Evolutionary conservation across 1,140 invertebrate species (phyloP).

Genomic region (Zaprionus lachaisei): DNA sequence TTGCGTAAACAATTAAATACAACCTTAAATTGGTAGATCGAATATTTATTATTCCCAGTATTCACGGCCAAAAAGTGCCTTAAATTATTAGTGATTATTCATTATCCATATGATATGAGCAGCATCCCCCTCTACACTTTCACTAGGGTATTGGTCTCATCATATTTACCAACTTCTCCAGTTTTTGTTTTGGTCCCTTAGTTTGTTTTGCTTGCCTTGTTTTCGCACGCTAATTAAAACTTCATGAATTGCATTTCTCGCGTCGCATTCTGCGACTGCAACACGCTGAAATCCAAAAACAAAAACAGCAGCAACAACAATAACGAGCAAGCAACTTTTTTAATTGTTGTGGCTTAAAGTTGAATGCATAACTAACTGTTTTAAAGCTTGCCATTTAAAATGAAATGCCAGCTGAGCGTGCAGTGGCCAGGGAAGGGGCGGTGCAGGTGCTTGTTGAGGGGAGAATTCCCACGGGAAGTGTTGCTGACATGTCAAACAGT

Average conservation of each 20-base stretch:
- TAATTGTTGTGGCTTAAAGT: constrained; percentile 56
- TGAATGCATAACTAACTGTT: constrained; percentile 21
- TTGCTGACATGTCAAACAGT: constrained; percentile 47
- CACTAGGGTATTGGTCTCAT: neutral
- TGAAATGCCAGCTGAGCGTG: constrained; percentile 13
- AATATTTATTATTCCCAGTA: too few species aligned
- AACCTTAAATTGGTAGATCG: too few species aligned
- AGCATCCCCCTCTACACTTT: neutral
- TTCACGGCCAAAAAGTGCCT: neutral
- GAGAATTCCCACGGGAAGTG: constrained; percentile 20
- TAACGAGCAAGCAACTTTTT: constrained; percentile 12
- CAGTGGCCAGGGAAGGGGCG: neutral
- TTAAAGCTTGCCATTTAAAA: constrained; percentile 38
- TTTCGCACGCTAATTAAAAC: constrained; percentile 63
- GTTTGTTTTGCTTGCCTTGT: constrained; percentile 20
- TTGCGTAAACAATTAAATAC: too few species aligned
- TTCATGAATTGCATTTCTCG: constrained; percentile 62
- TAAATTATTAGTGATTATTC: neutral
- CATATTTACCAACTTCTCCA: neutral
- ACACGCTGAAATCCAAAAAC: neutral
- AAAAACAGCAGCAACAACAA: neutral
- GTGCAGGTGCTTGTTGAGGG: neutral
- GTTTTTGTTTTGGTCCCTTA: constrained; percentile 13
- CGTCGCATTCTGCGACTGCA: constrained; percentile 6
- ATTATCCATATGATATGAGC: neutral